Evolutionary conservation across 2,113 vertebrate genomes (phyloP), one percentile per base, ranked within the genome.

Genomic region (Odontesthes bonariensis): DNA sequence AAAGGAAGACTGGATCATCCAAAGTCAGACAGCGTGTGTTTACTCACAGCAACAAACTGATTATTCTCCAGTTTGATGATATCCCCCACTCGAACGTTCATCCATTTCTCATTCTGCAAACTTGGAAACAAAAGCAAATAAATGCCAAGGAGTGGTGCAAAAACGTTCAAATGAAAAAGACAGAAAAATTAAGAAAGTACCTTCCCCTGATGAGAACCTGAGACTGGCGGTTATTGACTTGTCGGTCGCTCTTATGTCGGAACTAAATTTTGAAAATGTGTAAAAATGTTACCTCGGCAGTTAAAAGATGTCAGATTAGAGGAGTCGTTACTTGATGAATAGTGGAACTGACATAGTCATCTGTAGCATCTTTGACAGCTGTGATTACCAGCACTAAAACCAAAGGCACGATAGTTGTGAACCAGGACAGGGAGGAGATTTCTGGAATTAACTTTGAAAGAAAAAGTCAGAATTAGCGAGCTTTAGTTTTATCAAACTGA

Each of bases 331-430:
- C 23, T 27, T 20, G 42, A 19, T 33, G 19, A 59, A 54, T 11
- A 35, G 23, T 12, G 42, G 2, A 19, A 69, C 96, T 94, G 68
- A 98, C 97, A 2, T 96, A 97, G 88, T 98, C 97, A 49, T 98
- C 97, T 0, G 95, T 96, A 79, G 97, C 97, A 0, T 98, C 97
- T 88, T 98, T 98, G 55, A 98, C 95, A 54, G 96, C 96, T 1
- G 97, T 97, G 92, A 98, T 96, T 61, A 94, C 95, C 68, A 98
- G 94, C 87, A 98, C 97, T 33, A 98, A 92, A 77, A 96, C 96
- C 94, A 98, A 95, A 96, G 97, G 97, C 96, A 97, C 96, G 0
- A 98, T 96, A 92, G 97, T 98, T 88, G 97, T 98, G 95, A 97
- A 98, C 96, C 96, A 98, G 75, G 97, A 96, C 44, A 98, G 91